Evolutionary conservation across 2,113 vertebrate species (phyloP), one percentile per base, ranked within the genome.

Genomic region (Elephas maximus): DNA sequence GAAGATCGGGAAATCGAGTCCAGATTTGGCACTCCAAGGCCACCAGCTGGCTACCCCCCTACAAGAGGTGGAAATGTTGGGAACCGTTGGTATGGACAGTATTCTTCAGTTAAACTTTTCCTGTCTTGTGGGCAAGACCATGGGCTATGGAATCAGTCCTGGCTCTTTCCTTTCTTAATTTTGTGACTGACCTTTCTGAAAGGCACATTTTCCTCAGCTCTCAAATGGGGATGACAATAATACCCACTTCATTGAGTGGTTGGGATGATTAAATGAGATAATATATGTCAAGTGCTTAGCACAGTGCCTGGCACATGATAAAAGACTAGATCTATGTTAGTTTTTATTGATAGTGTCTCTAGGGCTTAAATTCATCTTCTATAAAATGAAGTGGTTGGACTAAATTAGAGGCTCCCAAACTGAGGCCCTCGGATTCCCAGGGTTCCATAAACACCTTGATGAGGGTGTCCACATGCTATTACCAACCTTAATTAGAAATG

Each of bases 231-330:
- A 3, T 69, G 62, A 18, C 12, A 26, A 14, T 7, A 60, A 10
- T 48, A 48, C 48, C 48, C 10, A 6, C 48, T 48, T 48, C 48
- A n/a, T n/a, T 30, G 30, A 62, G 41, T 33, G 26, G 6, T 41
- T 12, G 62, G 57, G 53, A 81, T 33, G 53, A 69, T 57, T 18
- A 21, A 91, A 17, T 24, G 79, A 60, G 57, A 11, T 24, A 0
- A 6, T 24, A 10, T 51, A 5, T 24, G 4, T 53, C 41, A 0
- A 4, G 45, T 0, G 73, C 20, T 69, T 24, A 51, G 37, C 1
- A 0, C 7, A 1, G 48, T 2, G 63, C 28, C 65, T 65, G 53
- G 28, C 53, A 5, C 0, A 0, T 11, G 26, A 23, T 0, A 0
- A 8, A 24, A 23, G n/a, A 28, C 45, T 0, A 15, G 48, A 33